phyloP scores from a whole-genome alignment of 2,113 vertebrate species.

The Percina caprodes region DNA sequence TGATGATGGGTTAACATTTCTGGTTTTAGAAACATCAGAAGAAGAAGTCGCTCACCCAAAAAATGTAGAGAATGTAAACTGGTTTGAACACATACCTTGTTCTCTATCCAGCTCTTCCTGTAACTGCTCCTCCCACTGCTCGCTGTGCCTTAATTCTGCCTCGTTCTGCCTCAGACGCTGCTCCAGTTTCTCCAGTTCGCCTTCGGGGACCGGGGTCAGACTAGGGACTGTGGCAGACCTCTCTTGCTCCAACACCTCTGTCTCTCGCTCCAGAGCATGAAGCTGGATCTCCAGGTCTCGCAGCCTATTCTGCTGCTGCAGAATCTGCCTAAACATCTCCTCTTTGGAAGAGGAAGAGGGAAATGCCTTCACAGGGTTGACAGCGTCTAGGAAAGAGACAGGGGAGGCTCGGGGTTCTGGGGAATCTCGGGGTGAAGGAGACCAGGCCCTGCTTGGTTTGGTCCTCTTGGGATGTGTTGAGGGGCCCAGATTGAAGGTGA shows the following conservation, averaged over 20 bases:
- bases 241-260: conserved; percentile 74
- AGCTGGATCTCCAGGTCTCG: conserved; percentile 83
- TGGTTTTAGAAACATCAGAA: neutral
- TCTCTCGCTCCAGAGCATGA: conserved; percentile 81
- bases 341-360: conserved; percentile 79
- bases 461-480: conserved; percentile 47
- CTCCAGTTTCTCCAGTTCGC: conserved; percentile 74
- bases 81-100: conserved; percentile 55
- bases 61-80: neutral
- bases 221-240: conserved; percentile 12
- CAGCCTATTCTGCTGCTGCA: conserved; percentile 85
- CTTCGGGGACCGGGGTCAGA: fast-evolving
- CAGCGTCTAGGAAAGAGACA: conserved; percentile 12
- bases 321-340: conserved; percentile 83
- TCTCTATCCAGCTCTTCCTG: conserved; percentile 86
- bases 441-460: conserved; percentile 40
- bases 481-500: conserved; percentile 84
- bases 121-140: conserved; percentile 87
- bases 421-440: conserved; percentile 47
- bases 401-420: conserved; percentile 53
- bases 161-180: conserved; percentile 82
- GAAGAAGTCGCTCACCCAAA: neutral
- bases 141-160: conserved; percentile 82
- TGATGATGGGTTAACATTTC: neutral
- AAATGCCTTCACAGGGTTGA: neutral